phyloP scores from a whole-genome alignment of 2,888 invertebrate genomes.

The Acholoe squamosa region DNA sequence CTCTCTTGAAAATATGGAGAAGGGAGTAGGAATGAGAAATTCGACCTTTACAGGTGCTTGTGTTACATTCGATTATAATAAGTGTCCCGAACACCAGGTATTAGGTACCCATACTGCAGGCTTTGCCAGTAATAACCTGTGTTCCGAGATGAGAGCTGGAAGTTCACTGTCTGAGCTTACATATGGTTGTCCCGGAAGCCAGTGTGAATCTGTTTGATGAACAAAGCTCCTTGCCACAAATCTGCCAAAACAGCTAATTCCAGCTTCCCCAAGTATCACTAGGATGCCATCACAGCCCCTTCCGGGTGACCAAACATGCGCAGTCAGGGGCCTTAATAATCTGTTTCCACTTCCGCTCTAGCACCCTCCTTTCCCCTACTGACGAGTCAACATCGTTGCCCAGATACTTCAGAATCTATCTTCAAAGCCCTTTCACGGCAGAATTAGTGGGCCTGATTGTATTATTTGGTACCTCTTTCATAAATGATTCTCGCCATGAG shows the following conservation, averaged over 20 bases:
- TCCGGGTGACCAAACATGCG: conserved; percentile 27
- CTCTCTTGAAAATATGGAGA: too few species aligned
- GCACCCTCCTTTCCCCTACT: not conserved
- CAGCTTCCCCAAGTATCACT: not conserved
- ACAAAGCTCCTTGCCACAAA: too few species aligned
- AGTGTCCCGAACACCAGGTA: too few species aligned
- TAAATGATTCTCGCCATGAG: not conserved
- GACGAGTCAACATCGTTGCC: not conserved
- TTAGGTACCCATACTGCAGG: too few species aligned
- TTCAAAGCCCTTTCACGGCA: not conserved
- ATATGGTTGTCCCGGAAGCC: too few species aligned
- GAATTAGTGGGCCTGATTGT: not conserved
- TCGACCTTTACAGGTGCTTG: too few species aligned
- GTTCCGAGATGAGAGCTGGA: too few species aligned
- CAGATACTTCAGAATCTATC: not conserved
- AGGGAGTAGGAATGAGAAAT: too few species aligned
- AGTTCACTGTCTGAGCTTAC: too few species aligned
- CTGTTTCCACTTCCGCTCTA: not conserved
- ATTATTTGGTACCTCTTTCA: not conserved
- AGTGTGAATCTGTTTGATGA: too few species aligned
- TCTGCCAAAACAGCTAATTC: not conserved
- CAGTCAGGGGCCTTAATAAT: conserved; percentile 29
- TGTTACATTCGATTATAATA: too few species aligned
- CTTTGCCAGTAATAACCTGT: too few species aligned
- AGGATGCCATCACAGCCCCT: not conserved